phyloP scores from a whole-genome alignment of 1,140 invertebrate species.

The Hycleus cichorii region DNA sequence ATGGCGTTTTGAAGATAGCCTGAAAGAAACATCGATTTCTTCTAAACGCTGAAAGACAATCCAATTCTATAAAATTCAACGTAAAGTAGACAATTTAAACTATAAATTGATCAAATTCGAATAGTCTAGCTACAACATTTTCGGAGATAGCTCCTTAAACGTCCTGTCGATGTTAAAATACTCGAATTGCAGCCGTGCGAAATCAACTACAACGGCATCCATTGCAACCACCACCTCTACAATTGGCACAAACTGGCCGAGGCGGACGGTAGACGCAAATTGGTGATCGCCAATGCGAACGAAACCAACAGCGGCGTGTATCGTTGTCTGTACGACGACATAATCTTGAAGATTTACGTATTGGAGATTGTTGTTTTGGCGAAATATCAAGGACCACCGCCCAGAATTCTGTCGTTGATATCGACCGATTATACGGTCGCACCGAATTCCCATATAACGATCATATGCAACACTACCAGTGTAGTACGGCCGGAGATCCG shows the following conservation, averaged over 20 bases:
- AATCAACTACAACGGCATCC: slow-evolving; percentile 14
- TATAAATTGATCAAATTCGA: too few species aligned
- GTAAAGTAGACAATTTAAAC: too few species aligned
- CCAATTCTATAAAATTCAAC: too few species aligned
- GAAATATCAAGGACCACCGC: slow-evolving; percentile 21
- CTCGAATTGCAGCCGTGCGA: slow-evolving; percentile 6
- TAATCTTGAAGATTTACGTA: slow-evolving; percentile 18
- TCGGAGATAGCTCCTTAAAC: too few species aligned
- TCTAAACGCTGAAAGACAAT: too few species aligned
- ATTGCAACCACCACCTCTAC: slow-evolving; percentile 4
- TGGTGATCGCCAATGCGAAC: slow-evolving; percentile 17
- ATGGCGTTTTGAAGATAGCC: too few species aligned
- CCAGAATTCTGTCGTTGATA: slow-evolving; percentile 25
- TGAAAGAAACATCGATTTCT: too few species aligned
- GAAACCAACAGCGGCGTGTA: slow-evolving; percentile 25
- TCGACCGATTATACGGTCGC: slow-evolving; percentile 23
- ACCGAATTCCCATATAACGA: slow-evolving; percentile 29
- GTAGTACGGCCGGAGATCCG: slow-evolving; percentile 26
- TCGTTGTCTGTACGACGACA: slow-evolving; percentile 25
- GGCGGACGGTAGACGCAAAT: slow-evolving; percentile 1
- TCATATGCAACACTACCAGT: slow-evolving; percentile 34
- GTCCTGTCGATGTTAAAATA: too few species aligned
- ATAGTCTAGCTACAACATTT: too few species aligned
- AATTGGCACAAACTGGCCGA: slow-evolving; percentile 10
- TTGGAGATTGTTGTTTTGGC: slow-evolving; percentile 23